These are phyloP conservation scores for Rhabdophis nuchalis DNA, from an alignment of 2,797 vertebrate species.

Conservation along the genomic window DNA sequence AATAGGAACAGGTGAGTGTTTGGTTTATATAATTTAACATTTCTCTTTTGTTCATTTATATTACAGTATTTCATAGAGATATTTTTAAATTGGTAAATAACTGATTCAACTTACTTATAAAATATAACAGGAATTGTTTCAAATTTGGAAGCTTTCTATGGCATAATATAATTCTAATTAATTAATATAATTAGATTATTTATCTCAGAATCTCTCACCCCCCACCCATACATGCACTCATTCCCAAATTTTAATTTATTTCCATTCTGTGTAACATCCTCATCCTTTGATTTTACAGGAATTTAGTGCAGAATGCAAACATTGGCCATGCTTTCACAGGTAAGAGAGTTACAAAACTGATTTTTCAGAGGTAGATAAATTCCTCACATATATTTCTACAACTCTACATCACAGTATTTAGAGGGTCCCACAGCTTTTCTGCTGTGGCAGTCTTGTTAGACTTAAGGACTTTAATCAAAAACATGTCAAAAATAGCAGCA, in stretches of 20 bases:
- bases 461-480: conserved; percentile 53
- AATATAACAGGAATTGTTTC: background rate
- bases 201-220: background rate
- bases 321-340: conserved; percentile 48
- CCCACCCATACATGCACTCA: background rate
- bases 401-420: conserved; percentile 50
- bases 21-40: background rate
- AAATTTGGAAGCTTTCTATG: background rate
- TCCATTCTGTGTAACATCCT: background rate
- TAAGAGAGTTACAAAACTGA: conserved; percentile 58
- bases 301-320: conserved; percentile 27
- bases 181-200: background rate
- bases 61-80: background rate
- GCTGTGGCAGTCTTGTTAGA: conserved; percentile 46
- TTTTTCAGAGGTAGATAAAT: conserved; percentile 66
- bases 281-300: conserved; percentile 9
- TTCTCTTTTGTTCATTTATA: background rate
- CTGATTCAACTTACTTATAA: background rate
- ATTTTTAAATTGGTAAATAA: background rate
- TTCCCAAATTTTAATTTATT: conserved; percentile 21
- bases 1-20: background rate
- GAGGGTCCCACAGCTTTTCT: conserved; percentile 52
- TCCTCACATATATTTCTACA: conserved; percentile 63
- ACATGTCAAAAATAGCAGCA: conserved; percentile 43
- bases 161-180: background rate